Base-by-base conservation (phyloP, 2,797 vertebrate species). In the Gymnothorax javanicus region DNA sequence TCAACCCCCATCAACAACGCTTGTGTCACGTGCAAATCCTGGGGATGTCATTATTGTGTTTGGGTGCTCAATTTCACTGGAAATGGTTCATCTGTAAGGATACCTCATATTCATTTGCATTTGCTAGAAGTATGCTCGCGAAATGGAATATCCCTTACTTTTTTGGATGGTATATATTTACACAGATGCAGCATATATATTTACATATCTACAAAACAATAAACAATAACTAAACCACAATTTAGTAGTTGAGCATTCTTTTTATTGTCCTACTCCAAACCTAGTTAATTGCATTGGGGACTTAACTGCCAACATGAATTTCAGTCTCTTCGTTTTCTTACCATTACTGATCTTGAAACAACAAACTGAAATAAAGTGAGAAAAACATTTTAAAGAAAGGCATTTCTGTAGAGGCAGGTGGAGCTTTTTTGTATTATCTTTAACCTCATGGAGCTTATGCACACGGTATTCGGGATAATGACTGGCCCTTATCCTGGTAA, bases 221-320 rank as follows among this genome's bases (percentile, higher is more conserved):
- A 81, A 81, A 81, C 77, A 81, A 79, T 17, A 52, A 81, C 83
- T 83, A 86, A 79, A 25, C 64, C 23, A 71, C 11, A 69, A 4
- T 13, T 83, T 91, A 73, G 73, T 89, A 90, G 62, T 86, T 89
- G 75, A 90, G 88, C 67, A 11, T 86, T 71, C 43, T 52, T 67
- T 64, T 60, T 73, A 82, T 87, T 87, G 77, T 86, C 87, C 86
- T 86, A 27, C 60, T 85, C 69, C 52, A 82, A 69, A 85, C 67
- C 82, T 82, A 83, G 85, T 86, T 84, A 77, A 85, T 69, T 84
- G 73, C 25, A 58, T 89, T 71, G 64, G 50, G 56, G 69, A 57
- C 81, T 83, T 83, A 5, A n/a, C 82, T 60, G 33, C 79, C 82
- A 87, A 83, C 88, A 6, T 60, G 33, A 8, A 2, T 84, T 33